Evolutionary conservation across 2,888 invertebrate genomes (phyloP).

Genomic region (Craniophora ligustri): DNA sequence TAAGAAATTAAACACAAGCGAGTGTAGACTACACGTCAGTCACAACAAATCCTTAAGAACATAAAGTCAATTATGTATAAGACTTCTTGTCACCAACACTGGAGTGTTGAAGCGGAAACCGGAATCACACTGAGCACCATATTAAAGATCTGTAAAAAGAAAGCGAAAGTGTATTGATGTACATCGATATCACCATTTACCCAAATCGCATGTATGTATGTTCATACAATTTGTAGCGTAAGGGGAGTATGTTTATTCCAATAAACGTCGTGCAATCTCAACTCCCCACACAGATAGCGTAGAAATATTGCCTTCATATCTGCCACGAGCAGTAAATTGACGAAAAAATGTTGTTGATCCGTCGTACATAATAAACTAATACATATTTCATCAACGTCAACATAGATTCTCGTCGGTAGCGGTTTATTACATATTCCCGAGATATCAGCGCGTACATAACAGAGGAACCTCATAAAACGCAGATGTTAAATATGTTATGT

Average conservation of each 20-base stretch:
- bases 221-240: constrained; percentile 33
- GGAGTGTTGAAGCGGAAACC: neutral
- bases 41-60: too few species aligned
- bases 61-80: too few species aligned
- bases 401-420: constrained; percentile 42
- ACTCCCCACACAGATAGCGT: constrained; percentile 72
- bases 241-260: constrained; percentile 59
- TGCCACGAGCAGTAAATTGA: constrained; percentile 73
- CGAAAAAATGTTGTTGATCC: constrained; percentile 75
- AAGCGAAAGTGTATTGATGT: constrained; percentile 37
- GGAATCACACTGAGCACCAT: neutral
- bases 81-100: neutral
- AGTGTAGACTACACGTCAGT: too few species aligned
- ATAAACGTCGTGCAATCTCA: constrained; percentile 76
- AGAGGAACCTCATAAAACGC: constrained; percentile 18
- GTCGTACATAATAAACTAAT: constrained; percentile 70
- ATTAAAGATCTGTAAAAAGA: constrained; percentile 6
- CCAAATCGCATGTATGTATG: constrained; percentile 50
- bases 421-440: constrained; percentile 35
- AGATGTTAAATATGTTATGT: constrained; percentile 7
- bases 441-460: constrained; percentile 17
- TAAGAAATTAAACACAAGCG: too few species aligned
- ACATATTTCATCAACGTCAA: constrained; percentile 73
- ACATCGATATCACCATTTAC: constrained; percentile 58
- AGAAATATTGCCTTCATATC: constrained; percentile 79